Conservation (phyloP, 2,888 invertebrate genomes). For the Pediacus dermestoides region DNA sequence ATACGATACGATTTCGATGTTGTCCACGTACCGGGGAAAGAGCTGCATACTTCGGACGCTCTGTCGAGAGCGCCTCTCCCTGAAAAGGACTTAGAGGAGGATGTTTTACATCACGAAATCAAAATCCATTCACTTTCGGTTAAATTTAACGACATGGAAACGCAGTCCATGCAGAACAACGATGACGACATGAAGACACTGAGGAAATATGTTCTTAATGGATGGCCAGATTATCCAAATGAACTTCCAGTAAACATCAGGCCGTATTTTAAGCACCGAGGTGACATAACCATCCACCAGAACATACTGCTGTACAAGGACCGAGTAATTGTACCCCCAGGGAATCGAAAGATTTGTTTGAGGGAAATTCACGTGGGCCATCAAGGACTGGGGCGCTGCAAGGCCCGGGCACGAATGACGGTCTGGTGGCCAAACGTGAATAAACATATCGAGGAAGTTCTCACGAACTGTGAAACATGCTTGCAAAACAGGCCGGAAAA, state of each 20-base stretch:
- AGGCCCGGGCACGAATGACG: no score
- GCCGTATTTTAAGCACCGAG: not conserved
- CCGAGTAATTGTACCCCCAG: not conserved
- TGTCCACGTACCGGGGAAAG: conserved; percentile 4
- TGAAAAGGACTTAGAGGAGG: not conserved
- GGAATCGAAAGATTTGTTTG: not conserved
- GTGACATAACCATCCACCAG: not conserved
- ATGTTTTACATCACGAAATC: not conserved
- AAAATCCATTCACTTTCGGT: no score
- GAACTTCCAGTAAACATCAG: not conserved
- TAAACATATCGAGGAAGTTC: conserved; percentile 10
- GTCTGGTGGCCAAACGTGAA: conserved; percentile 8
- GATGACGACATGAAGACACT: no score
- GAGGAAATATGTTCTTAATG: no score
- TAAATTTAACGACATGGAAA: no score
- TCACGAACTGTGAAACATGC: conserved; percentile 16
- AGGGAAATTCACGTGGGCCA: no score
- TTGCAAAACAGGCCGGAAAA: conserved; percentile 12
- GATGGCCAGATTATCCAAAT: conserved; percentile 1
- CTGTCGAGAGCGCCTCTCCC: conserved; percentile 6
- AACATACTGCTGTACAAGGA: not conserved
- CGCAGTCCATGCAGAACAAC: no score
- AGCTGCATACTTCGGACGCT: not conserved
- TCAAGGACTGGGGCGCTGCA: no score
- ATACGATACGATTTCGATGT: conserved; percentile 6